These are phyloP conservation scores for Lanistes nyassanus DNA, from an alignment of 1,140 invertebrate genomes.

Conservation along the genomic window DNA sequence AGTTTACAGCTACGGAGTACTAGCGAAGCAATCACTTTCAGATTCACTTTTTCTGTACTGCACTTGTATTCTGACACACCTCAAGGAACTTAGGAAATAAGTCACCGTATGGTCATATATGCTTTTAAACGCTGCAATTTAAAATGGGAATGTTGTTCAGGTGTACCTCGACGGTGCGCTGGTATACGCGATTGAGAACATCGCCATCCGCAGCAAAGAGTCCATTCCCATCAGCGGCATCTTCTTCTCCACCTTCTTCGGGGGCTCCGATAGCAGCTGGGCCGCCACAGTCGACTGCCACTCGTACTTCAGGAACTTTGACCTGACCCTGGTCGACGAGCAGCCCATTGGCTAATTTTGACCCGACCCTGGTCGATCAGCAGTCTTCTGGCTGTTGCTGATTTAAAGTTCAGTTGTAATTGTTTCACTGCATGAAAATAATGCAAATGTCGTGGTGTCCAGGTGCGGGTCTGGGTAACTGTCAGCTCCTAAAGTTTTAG, in stretches of 20 bases:
- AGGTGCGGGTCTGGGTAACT: no score
- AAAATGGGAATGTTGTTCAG: background rate
- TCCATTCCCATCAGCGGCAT: conserved; percentile 32
- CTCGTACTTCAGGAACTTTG: conserved; percentile 36
- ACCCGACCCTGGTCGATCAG: background rate
- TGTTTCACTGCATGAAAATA: no score
- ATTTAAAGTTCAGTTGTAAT: no score
- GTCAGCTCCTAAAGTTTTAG: no score
- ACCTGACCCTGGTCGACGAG: background rate
- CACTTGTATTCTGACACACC: no score
- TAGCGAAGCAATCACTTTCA: no score
- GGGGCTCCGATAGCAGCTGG: conserved; percentile 41
- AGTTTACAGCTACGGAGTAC: no score
- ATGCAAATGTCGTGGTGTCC: no score
- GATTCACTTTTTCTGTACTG: no score
- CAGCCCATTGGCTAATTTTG: background rate
- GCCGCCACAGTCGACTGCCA: conserved; percentile 42
- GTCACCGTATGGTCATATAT: background rate
- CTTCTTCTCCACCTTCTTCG: conserved; percentile 57
- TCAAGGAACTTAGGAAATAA: background rate
- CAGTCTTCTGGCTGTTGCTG: no score
- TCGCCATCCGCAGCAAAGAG: background rate
- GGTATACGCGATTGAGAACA: background rate
- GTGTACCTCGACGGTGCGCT: background rate
- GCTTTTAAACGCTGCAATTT: background rate